Evolutionary conservation across 2,888 invertebrate species (phyloP).

Genomic region (Eupsilia transversa): DNA sequence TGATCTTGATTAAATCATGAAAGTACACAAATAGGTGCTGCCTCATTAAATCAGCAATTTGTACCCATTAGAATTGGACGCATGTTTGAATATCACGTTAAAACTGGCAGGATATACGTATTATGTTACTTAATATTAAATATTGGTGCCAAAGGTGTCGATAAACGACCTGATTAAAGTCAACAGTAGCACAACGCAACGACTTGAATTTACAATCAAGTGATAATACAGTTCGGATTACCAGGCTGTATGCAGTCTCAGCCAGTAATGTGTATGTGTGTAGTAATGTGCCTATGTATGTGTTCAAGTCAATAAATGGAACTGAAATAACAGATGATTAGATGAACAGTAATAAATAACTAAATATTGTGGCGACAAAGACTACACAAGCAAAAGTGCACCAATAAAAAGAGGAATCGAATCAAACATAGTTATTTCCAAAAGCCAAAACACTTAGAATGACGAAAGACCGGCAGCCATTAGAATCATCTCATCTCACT

Average conservation of each 20-base stretch:
- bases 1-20: background rate
- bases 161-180: conserved; percentile 5
- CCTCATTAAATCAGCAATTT: no score
- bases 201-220: background rate
- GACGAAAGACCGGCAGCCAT: background rate
- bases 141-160: conserved; percentile 3
- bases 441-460: background rate
- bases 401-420: background rate
- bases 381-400: background rate
- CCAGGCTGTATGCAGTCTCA: background rate
- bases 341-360: background rate
- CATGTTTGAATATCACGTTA: background rate
- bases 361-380: background rate
- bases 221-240: background rate
- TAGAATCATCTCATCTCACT: no score
- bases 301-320: background rate
- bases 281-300: no score
- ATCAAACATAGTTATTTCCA: background rate
- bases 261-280: background rate
- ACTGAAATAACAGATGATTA: background rate
- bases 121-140: background rate
- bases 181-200: conserved; percentile 12
- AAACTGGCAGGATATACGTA: background rate
- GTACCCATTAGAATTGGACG: background rate
- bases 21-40: background rate